Conservation (phyloP, 1,140 invertebrate species). For the Pseudomyrmex flavicornis region DNA sequence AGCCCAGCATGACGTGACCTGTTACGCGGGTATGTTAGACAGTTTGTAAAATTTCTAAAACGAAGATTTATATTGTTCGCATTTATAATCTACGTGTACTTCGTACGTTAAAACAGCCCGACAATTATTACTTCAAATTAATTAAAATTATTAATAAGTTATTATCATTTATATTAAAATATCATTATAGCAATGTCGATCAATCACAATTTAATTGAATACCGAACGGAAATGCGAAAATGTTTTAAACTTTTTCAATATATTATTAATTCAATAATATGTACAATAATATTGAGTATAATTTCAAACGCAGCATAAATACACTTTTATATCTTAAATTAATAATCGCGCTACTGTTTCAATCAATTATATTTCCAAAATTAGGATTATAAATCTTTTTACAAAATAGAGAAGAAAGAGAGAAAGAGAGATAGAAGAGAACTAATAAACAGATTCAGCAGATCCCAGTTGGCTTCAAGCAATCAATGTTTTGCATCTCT, state of each 20-base stretch:
- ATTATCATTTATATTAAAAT: neutral
- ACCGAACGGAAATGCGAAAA: neutral
- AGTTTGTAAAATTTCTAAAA: slow-evolving; percentile 64
- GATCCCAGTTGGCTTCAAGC: slow-evolving; percentile 32
- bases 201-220: slow-evolving; percentile 11
- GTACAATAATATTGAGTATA: neutral
- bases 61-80: slow-evolving; percentile 14
- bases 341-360: neutral
- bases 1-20: slow-evolving; percentile 38
- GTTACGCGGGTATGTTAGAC: slow-evolving; percentile 40
- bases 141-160: neutral
- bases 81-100: neutral
- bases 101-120: neutral
- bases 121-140: neutral
- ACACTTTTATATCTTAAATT: neutral
- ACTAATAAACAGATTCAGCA: slow-evolving; percentile 35
- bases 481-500: slow-evolving; percentile 2
- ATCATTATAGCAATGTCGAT: neutral
- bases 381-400: slow-evolving; percentile 18
- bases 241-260: neutral
- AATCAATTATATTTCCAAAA: slow-evolving; percentile 7
- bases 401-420: too few species aligned
- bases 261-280: slow-evolving; percentile 8
- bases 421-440: neutral
- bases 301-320: neutral